Conservation (phyloP, 1,140 invertebrate species). For the Nasonia vitripennis region DNA sequence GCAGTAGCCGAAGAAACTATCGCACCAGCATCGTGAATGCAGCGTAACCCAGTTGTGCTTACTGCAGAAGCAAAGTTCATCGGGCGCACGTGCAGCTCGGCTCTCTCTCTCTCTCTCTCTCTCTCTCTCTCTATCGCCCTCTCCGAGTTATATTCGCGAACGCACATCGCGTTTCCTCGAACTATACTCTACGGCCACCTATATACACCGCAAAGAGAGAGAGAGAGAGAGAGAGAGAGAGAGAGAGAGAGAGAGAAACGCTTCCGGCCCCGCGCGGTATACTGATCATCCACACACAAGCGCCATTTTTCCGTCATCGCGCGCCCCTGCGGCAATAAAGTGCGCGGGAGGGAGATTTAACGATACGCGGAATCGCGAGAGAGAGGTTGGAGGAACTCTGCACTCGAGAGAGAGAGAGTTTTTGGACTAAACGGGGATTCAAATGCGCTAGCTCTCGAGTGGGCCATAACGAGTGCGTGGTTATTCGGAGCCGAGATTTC, state of each 20-base stretch:
- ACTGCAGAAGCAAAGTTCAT: no score
- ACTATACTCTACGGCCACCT: not conserved
- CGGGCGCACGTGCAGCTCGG: no score
- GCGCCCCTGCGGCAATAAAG: slow-evolving; percentile 14
- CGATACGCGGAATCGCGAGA: not conserved
- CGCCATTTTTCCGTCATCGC: slow-evolving; percentile 18
- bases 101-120: not conserved
- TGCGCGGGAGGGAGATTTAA: not conserved
- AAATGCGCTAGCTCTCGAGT: no score
- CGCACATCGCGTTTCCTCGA: not conserved
- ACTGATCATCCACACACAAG: not conserved
- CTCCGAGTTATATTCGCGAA: no score
- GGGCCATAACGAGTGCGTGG: no score
- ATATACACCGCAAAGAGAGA: not conserved
- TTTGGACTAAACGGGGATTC: not conserved
- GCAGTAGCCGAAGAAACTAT: no score
- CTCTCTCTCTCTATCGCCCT: no score
- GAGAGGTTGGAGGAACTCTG: not conserved
- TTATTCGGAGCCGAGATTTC: no score
- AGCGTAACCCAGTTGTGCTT: no score
- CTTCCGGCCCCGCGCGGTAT: not conserved
- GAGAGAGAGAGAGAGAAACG: no score
- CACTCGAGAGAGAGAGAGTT: not conserved
- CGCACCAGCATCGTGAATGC: no score
- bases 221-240: no score